phyloP scores from a whole-genome alignment of 2,888 invertebrate genomes.

The Eristalis pertinax region DNA sequence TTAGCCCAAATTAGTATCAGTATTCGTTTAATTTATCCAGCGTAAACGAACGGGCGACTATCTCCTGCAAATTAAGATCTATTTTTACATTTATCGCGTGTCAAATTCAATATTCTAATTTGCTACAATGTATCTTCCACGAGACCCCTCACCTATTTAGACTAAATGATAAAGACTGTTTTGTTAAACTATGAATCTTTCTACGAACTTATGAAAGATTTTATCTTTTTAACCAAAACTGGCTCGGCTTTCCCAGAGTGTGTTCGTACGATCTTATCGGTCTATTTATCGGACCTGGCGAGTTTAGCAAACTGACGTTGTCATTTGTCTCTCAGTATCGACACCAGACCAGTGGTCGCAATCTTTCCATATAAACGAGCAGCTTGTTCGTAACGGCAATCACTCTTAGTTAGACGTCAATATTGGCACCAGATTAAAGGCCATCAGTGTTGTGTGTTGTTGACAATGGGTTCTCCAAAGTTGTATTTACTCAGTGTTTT shows the following conservation, averaged over 20 bases:
- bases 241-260: neutral
- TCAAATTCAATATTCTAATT: no score
- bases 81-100: no score
- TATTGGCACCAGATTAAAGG: conserved; percentile 7
- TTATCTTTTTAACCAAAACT: no score
- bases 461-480: conserved; percentile 17
- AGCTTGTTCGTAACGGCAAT: neutral
- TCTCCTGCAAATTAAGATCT: no score
- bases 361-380: conserved; percentile 28
- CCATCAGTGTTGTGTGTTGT: neutral
- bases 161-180: no score
- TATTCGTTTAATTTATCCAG: no score
- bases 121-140: no score
- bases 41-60: no score
- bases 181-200: no score
- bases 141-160: no score
- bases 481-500: conserved; percentile 18
- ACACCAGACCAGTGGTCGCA: neutral
- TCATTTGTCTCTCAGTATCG: conserved; percentile 7
- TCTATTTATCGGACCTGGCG: neutral
- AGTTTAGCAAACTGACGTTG: conserved; percentile 11
- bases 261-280: conserved; percentile 10
- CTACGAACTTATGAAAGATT: no score
- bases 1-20: no score
- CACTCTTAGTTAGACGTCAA: conserved; percentile 32